Percentiles rank a stretch among this genome's conserved stretches.
Conservation (phyloP, 1,140 invertebrate species). For the Scaptomyza graminum region DNA sequence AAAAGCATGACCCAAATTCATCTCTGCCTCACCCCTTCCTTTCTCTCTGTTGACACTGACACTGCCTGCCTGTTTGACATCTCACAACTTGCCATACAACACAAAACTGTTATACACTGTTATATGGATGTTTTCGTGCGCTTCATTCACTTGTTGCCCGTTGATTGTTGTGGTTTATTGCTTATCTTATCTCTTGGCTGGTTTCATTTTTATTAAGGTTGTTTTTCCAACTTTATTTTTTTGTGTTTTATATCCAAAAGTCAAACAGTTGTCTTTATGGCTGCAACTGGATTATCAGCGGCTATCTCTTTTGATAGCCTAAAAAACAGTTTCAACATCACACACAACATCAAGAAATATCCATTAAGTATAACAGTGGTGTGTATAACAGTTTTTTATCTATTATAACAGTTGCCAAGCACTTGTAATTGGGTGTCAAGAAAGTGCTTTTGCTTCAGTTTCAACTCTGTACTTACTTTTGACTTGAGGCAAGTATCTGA, state of each 20-base stretch:
- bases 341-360: not conserved
- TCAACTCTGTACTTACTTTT: constrained; percentile 21
- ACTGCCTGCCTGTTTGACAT: constrained; percentile 61
- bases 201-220: constrained; percentile 70
- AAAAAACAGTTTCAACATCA: constrained; percentile 14
- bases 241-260: constrained; percentile 30
- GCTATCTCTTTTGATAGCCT: constrained; percentile 21
- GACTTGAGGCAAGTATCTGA: constrained; percentile 12
- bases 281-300: constrained; percentile 33
- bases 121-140: constrained; percentile 2
- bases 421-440: not conserved
- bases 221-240: constrained; percentile 22
- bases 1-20: constrained; percentile 58
- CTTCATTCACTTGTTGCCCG: constrained; percentile 77
- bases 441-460: no score
- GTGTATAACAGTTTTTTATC: no score
- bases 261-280: constrained; percentile 14
- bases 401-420: constrained; percentile 5
- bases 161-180: constrained; percentile 18
- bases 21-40: constrained; percentile 10
- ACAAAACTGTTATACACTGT: not conserved
- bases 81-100: constrained; percentile 51
- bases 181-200: constrained; percentile 70
- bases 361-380: constrained; percentile 10
- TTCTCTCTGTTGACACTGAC: constrained; percentile 49